phyloP scores from a whole-genome alignment of 1,140 invertebrate genomes.

The Chironomus tepperi region DNA sequence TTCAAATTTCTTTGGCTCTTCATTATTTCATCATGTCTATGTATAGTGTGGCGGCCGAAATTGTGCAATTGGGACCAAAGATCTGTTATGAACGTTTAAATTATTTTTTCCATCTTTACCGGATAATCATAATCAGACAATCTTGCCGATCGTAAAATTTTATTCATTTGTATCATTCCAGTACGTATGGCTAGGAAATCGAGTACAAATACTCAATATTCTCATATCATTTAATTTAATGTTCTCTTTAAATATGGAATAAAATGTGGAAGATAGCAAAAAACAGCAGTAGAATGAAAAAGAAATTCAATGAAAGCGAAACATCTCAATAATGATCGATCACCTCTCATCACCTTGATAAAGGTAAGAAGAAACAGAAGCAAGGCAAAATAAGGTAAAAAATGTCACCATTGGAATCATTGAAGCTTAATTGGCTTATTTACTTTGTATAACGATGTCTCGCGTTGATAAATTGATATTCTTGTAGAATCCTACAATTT shows the following conservation, averaged over 20 bases:
- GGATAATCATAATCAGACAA: conserved; percentile 10
- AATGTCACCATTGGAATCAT: not conserved
- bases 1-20: no score
- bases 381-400: not conserved
- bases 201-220: no score
- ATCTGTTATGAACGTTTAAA: conserved; percentile 6
- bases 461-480: not conserved
- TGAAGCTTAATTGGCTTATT: not conserved
- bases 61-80: conserved; percentile 1
- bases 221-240: no score
- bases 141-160: conserved; percentile 1
- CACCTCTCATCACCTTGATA: not conserved
- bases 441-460: not conserved
- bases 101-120: not conserved
- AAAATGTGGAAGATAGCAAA: no score
- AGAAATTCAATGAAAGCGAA: no score
- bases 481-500: not conserved
- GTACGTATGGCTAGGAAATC: no score
- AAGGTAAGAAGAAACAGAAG: not conserved
- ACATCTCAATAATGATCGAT: conserved; percentile 13
- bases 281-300: no score
- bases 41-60: not conserved
- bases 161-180: not conserved
- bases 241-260: no score
- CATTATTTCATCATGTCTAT: no score